Base-by-base conservation (phyloP, 2,888 invertebrate species). In the Venustoraphidia nigricollis region DNA sequence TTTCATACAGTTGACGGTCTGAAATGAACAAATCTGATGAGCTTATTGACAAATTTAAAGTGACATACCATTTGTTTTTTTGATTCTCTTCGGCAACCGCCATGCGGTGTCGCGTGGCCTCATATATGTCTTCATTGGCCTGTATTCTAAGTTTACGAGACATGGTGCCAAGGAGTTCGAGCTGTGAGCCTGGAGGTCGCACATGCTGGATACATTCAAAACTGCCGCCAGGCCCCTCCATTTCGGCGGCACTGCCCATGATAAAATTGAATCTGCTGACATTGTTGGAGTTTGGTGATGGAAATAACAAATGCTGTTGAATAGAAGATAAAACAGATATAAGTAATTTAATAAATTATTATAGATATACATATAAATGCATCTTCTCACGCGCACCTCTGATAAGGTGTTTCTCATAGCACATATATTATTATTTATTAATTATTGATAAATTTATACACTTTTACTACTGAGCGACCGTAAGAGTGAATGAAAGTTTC, bases 111-210 rank as follows among this genome's bases (percentile, higher is more conserved):
- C 84, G 79, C 57, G 95, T 95, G 59, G 85, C 82, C 70, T 90
- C 90, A 71, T 94, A 95, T 51, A 92, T 88, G 74, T 95, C 94
- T 63, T 94, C 94, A 62, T 91, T 94, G 60, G 95, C 95, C 66
- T 87, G 88, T 58, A 95, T 85, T 55, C 90, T 83, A 79, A 95
- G 86, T 66, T 88, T 87, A 66, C 83, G 79, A 59, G 84, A 82
- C 69, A 95, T 75, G 56, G 86, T 77, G 57, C 94, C 95, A 70
- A 92, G 79, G 59, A 83, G 81, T 69, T 86, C 84, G 67, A 91
- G 71, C 54, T 79, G 77, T 50, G 63, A 62, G 48, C 64, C 55
- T 44, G 62, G 62, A 13, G 63, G 63, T 63, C 75, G 58, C 70
- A 72, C 60, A 71, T 86, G 83, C 60, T 79, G 77, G 62, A 94